These are phyloP conservation scores for Germaria angustata DNA, from an alignment of 2,888 invertebrate genomes.

Conservation along the genomic window DNA sequence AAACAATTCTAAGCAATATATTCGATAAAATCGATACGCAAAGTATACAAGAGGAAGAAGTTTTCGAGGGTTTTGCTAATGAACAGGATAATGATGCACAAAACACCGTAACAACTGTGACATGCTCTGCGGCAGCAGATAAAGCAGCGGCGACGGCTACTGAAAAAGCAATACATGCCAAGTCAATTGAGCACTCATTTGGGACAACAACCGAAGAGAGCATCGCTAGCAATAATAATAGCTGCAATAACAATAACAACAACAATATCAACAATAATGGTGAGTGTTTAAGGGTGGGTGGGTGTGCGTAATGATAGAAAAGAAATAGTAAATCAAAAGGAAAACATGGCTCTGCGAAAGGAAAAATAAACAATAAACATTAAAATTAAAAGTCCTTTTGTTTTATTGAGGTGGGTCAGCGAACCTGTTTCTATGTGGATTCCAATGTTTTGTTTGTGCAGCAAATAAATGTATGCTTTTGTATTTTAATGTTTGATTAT, in stretches of 20 bases:
- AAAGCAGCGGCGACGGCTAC: neutral
- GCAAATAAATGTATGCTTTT: neutral
- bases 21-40: constrained; percentile 76
- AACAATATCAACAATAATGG: constrained; percentile 38
- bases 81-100: constrained; percentile 53
- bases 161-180: constrained; percentile 5
- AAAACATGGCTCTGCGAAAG: constrained; percentile 29
- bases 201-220: constrained; percentile 42
- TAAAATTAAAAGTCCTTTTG: constrained; percentile 47
- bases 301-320: constrained; percentile 21
- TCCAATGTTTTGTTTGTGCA: neutral
- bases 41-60: constrained; percentile 70
- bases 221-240: constrained; percentile 20
- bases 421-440: constrained; percentile 42
- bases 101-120: constrained; percentile 46
- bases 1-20: constrained; percentile 73
- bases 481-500: neutral
- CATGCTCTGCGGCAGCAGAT: constrained; percentile 3
- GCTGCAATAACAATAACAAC: constrained; percentile 16
- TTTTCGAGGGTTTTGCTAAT: constrained; percentile 65
- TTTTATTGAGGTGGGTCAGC: constrained; percentile 59
- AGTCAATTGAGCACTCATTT: constrained; percentile 40
- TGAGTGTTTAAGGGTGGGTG: constrained; percentile 18
- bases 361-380: constrained; percentile 36
- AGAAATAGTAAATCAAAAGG: constrained; percentile 20